Evolutionary conservation across 2,113 vertebrate genomes (phyloP), one percentile per base, ranked within the genome.

Genomic region (Odontophorus gujanensis): DNA sequence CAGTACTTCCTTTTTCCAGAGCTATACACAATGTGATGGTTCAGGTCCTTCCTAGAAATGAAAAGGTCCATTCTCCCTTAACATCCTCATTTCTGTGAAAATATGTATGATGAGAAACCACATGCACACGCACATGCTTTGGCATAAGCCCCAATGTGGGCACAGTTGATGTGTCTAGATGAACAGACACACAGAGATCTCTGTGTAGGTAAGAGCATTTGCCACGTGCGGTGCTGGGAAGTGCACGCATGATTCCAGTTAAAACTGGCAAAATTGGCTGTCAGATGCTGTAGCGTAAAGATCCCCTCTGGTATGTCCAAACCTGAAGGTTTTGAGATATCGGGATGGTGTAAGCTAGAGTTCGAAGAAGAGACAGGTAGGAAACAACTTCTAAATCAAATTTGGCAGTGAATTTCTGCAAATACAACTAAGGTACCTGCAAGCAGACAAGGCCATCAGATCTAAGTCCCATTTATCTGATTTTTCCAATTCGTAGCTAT

Each of bases 41-140:
- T 85, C 61, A 50, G 71, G 66, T 42, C 43, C 61, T 91, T 85
- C 87, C 86, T 93, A 57, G 81, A 92, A 93, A 90, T 85, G 73
- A 87, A 89, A 96, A 81, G 67, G 34, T 42, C 38, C 22, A 30
- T 95, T 92, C 68, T 92, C 66, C 80, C 81, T 81, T 48, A 48
- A 63, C 57, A 95, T 85, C 53, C 72, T 81, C 78, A 78, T 92
- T 90, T 90, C 72, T 48, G 45, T 82, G 57, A 73, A 89, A 90
- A 72, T 51, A 81, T 59, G 53, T 9, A 45, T 45, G 91, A 68
- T 66, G 67, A 63, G 47, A 96, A 87, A 79, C 68, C 85, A 82
- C 50, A 63, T 4, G 34, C 47, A 55, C 63, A 62, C 2, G 3
- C 55, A 69, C 18, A 19, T 4, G 58, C 55, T 68, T 18, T 94